phyloP scores from a whole-genome alignment of 2,797 vertebrate genomes.

The Anabacerthia variegaticeps region DNA sequence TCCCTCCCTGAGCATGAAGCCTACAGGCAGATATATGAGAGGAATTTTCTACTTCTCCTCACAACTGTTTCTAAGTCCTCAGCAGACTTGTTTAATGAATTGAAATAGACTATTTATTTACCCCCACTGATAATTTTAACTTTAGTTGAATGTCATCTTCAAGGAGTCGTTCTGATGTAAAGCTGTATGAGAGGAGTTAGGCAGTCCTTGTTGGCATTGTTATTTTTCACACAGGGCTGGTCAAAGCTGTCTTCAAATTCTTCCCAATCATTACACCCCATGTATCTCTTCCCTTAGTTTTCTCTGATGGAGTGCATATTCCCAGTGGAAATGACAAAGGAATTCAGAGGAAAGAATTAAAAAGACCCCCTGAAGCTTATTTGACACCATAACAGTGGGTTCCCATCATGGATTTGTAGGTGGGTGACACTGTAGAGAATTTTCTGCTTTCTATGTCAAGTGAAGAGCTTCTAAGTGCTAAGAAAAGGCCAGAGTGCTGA shows the following conservation, averaged over 20 bases:
- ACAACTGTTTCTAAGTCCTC: not conserved
- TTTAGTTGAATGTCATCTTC: not conserved
- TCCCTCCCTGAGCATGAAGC: fast-evolving
- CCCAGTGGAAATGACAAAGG: not conserved
- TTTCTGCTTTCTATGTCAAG: not conserved
- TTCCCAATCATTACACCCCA: not conserved
- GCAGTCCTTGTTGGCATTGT: not conserved
- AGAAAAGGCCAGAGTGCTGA: not conserved
- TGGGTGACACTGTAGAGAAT: not conserved
- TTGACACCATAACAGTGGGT: not conserved
- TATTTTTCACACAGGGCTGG: not conserved
- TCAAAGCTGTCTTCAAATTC: not conserved
- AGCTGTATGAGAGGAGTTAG: not conserved
- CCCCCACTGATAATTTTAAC: not conserved
- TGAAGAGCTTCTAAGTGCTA: not conserved
- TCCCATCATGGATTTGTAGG: not conserved
- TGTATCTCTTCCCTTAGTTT: not conserved
- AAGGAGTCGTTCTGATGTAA: not conserved
- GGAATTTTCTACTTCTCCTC: not conserved
- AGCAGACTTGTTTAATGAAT: not conserved
- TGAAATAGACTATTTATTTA: not conserved
- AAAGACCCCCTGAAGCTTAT: not conserved
- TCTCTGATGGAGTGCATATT: not conserved
- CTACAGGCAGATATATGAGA: not conserved
- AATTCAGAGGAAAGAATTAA: not conserved